Evolutionary conservation across 2,888 invertebrate genomes (phyloP).

Genomic region (Trilocha varians): DNA sequence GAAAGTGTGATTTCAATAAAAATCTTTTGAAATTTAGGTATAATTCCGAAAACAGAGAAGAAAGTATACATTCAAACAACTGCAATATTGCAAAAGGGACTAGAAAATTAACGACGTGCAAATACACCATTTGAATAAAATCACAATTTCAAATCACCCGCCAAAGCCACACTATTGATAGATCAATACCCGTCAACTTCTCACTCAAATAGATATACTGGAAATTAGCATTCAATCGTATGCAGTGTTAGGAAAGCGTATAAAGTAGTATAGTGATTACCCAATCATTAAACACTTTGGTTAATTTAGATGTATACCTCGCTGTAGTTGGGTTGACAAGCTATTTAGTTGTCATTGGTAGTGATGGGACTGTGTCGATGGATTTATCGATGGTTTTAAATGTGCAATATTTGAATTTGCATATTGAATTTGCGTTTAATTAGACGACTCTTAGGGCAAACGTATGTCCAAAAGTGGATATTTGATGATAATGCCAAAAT

Average conservation of each 20-base stretch:
- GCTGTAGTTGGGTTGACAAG: neutral
- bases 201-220: neutral
- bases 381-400: neutral
- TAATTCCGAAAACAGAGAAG: too few species aligned
- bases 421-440: too few species aligned
- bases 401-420: neutral
- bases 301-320: neutral
- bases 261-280: neutral
- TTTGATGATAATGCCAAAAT: too few species aligned
- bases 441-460: too few species aligned
- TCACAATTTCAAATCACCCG: neutral
- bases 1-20: too few species aligned
- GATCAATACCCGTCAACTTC: slow-evolving; percentile 5
- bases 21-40: too few species aligned
- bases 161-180: slow-evolving; percentile 3
- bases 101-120: neutral
- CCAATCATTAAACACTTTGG: neutral
- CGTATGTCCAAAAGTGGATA: too few species aligned
- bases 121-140: neutral
- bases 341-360: neutral
- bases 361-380: neutral
- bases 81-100: too few species aligned
- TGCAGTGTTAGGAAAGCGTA: neutral
- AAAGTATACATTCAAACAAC: too few species aligned
- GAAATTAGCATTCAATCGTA: slow-evolving; percentile 1